A percentile compares a stretch with the other conserved stretches of the same genome.
These are phyloP conservation scores for Porites australiensis DNA, from an alignment of 64 coral and sea anemone species.

Conservation along the genomic window DNA sequence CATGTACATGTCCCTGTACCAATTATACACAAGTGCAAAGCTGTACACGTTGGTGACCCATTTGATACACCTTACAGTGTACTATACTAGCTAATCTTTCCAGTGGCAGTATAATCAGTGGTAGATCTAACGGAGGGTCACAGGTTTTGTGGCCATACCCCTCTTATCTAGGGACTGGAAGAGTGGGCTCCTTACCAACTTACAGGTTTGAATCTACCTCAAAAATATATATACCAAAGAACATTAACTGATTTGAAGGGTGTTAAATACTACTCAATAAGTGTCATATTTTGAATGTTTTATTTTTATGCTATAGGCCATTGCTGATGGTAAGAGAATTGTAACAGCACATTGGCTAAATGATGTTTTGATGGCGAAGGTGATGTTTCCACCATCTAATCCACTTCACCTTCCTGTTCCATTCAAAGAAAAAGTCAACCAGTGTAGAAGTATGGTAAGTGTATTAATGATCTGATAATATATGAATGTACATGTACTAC, in stretches of 20 bases:
- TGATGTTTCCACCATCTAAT: slow-evolving; percentile 74
- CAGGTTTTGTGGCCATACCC: no score
- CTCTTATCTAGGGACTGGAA: no score
- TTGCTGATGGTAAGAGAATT: slow-evolving; percentile 84
- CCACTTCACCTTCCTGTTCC: slow-evolving; percentile 88
- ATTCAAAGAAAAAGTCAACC: slow-evolving; percentile 85
- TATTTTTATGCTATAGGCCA: slow-evolving; percentile 45
- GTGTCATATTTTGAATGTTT: not conserved
- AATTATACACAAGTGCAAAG: no score
- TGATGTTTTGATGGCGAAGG: slow-evolving; percentile 81
- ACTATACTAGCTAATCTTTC: no score
- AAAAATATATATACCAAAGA: not conserved
- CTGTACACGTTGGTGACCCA: no score
- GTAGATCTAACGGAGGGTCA: no score
- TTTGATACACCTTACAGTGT: no score
- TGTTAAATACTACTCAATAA: not conserved
- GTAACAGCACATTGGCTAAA: slow-evolving; percentile 97
- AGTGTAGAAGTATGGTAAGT: slow-evolving; percentile 90
- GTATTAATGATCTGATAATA: not conserved
- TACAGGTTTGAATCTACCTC: no score
- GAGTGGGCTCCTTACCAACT: no score
- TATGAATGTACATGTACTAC: no score
- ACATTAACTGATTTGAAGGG: not conserved
- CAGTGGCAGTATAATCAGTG: no score
- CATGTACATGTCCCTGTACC: no score